Conservation (phyloP, 2,888 invertebrate species). For the Sarcophaga subvicina region DNA sequence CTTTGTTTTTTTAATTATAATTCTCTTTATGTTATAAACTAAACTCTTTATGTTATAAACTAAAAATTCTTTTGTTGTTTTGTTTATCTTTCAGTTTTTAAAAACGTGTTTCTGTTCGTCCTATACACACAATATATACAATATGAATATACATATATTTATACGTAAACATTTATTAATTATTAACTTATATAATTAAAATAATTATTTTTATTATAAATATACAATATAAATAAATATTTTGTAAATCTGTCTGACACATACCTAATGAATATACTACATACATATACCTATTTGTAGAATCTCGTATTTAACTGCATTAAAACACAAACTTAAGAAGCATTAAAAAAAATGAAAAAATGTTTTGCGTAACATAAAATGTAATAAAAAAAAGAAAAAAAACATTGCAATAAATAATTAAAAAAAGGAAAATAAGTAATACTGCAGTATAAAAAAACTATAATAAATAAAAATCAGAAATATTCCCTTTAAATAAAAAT, state of each 20-base stretch:
- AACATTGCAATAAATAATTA: conserved; percentile 29
- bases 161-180: conserved; percentile 8
- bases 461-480: neutral
- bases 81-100: too few species aligned
- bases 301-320: conserved; percentile 59
- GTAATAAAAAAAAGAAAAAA: conserved; percentile 8
- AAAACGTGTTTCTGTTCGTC: too few species aligned
- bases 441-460: conserved; percentile 32
- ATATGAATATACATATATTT: neutral
- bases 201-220: conserved; percentile 18
- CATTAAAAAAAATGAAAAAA: conserved; percentile 28
- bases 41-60: too few species aligned
- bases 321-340: conserved; percentile 5
- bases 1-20: conserved; percentile 39
- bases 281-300: conserved; percentile 48
- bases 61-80: too few species aligned
- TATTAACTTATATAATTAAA: conserved; percentile 16
- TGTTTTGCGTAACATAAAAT: conserved; percentile 34
- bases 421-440: conserved; percentile 34
- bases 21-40: too few species aligned
- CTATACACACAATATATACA: conserved; percentile 5
- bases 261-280: conserved; percentile 5
- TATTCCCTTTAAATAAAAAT: neutral
- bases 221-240: conserved; percentile 41
- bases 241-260: conserved; percentile 59